Evolutionary conservation across 2,888 invertebrate species (phyloP).

Genomic region (Plagiodera versicolora): DNA sequence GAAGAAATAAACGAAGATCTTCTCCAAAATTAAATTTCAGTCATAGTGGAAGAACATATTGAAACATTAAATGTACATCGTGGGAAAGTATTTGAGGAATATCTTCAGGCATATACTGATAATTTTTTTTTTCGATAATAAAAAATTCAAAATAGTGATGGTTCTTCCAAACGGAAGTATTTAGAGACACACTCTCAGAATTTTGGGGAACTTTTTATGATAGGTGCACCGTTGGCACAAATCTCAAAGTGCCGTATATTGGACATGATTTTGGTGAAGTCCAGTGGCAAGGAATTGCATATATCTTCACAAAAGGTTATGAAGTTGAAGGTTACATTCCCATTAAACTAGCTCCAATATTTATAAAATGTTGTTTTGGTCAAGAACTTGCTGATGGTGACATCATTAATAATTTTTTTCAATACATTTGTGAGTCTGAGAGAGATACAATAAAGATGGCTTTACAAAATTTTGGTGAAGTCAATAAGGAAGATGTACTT

Average conservation of each 20-base stretch:
- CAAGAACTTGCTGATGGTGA: conserved; percentile 1
- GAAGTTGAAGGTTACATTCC: conserved; percentile 10
- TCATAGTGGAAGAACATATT: background rate
- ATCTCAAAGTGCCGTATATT: conserved; percentile 1
- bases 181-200: conserved; percentile 4
- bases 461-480: conserved; percentile 11
- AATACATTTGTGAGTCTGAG: conserved; percentile 10
- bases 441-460: conserved; percentile 6
- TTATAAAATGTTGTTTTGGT: conserved; percentile 14
- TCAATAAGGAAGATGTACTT: conserved; percentile 15
- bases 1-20: background rate
- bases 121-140: background rate
- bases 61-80: background rate
- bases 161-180: background rate
- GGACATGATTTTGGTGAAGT: conserved; percentile 1
- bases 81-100: conserved; percentile 1
- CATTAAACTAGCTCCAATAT: conserved; percentile 14
- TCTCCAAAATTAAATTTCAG: background rate
- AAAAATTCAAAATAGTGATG: background rate
- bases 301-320: conserved; percentile 12
- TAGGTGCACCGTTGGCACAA: background rate
- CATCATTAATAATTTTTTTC: conserved; percentile 7
- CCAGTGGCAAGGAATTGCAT: conserved; percentile 14
- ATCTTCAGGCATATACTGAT: background rate
- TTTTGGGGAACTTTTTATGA: conserved; percentile 4